A percentile compares a stretch with the other conserved stretches of the same genome.
phyloP scores from a whole-genome alignment of 2,797 vertebrate genomes.

The Geotrypetes seraphini region DNA sequence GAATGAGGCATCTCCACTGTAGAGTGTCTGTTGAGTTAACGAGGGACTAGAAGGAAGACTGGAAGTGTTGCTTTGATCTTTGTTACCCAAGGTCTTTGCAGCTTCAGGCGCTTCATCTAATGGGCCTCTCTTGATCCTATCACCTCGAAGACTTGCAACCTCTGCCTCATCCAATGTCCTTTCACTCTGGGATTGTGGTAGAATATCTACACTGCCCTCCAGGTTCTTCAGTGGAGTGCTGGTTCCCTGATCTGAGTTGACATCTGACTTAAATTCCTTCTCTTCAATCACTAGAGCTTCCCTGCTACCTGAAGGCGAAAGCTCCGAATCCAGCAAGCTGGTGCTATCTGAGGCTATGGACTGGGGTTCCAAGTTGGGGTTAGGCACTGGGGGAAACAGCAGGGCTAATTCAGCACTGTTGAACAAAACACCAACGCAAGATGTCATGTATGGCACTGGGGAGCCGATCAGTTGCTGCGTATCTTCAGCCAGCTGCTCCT shows the following conservation, averaged over 20 bases:
- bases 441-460: constrained; percentile 42
- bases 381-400: constrained; percentile 61
- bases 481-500: constrained; percentile 69
- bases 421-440: constrained; percentile 69
- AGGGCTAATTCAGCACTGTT: constrained; percentile 72
- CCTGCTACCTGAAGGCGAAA: constrained; percentile 59
- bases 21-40: constrained; percentile 2
- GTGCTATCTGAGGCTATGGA: constrained; percentile 74
- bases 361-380: constrained; percentile 39
- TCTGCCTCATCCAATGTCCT: constrained; percentile 7
- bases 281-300: constrained; percentile 32
- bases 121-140: constrained; percentile 8
- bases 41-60: constrained; percentile 35
- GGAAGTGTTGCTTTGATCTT: constrained; percentile 26
- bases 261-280: constrained; percentile 35
- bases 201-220: constrained; percentile 40
- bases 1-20: constrained; percentile 40
- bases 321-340: constrained; percentile 79
- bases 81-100: constrained; percentile 53
- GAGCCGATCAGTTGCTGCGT: constrained; percentile 48
- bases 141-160: background rate
- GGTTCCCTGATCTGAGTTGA: constrained; percentile 40
- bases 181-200: constrained; percentile 11
- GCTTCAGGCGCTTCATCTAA: constrained; percentile 77
- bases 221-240: constrained; percentile 19